A percentile compares a stretch with the other conserved stretches of the same genome.
phyloP scores from a whole-genome alignment of 2,888 invertebrate species.

The Standfussiana lucernea region DNA sequence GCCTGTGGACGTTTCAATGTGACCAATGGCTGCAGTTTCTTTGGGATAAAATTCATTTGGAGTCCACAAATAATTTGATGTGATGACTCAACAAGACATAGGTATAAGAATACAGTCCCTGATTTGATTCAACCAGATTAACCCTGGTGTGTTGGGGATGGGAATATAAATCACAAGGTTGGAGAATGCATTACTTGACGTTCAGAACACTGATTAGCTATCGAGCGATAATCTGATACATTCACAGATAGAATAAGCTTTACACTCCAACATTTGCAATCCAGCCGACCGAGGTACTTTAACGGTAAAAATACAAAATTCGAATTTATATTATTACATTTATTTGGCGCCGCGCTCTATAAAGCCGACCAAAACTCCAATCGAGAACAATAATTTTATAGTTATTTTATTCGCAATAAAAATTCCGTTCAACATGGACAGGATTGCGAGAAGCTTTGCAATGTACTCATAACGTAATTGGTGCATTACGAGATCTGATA shows the following conservation, averaged over 20 bases:
- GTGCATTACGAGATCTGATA: constrained; percentile 86
- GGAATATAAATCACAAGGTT: background rate
- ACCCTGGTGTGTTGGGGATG: background rate
- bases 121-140: too few species aligned
- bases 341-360: constrained; percentile 14
- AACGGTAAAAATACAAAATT: background rate
- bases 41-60: background rate
- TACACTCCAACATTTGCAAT: background rate
- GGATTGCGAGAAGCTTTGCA: constrained; percentile 50
- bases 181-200: too few species aligned
- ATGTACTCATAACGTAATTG: constrained; percentile 74
- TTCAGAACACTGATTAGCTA: background rate
- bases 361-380: constrained; percentile 28
- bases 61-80: too few species aligned
- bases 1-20: background rate
- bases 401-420: constrained; percentile 51
- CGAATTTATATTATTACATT: background rate
- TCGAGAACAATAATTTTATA: constrained; percentile 47
- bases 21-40: background rate
- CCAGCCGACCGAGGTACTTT: background rate
- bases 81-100: too few species aligned
- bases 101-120: too few species aligned
- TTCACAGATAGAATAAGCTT: background rate
- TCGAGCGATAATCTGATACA: background rate
- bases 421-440: constrained; percentile 40